Conservation (phyloP, 2,113 vertebrate species). For the Alces alces region DNA sequence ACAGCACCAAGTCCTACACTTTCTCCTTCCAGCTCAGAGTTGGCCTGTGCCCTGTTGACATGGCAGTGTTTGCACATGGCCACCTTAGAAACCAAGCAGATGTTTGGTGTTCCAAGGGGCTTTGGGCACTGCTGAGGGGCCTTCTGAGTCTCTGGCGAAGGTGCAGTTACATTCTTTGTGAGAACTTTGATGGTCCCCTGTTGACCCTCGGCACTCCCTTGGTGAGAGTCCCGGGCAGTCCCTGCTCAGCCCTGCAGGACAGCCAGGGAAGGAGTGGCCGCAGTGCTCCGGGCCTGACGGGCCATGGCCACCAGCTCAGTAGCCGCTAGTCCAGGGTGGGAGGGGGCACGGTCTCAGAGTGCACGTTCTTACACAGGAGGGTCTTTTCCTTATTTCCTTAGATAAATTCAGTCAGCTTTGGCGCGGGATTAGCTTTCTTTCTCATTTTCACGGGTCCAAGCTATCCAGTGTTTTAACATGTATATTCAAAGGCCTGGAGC, state of each 20-base stretch:
- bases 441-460: not conserved
- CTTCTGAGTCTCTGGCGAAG: not conserved
- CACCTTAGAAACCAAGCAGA: fast-evolving
- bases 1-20: fast-evolving
- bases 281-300: not conserved
- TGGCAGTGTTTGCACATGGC: not conserved
- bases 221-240: not conserved
- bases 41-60: not conserved
- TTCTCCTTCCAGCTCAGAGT: not conserved
- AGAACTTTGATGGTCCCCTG: not conserved
- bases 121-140: fast-evolving
- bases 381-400: not conserved
- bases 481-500: not conserved
- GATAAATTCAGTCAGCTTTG: not conserved
- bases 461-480: not conserved
- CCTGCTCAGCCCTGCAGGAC: fast-evolving
- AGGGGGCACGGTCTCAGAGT: not conserved
- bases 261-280: not conserved
- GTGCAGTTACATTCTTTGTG: fast-evolving
- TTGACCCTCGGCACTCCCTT: not conserved
- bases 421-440: not conserved
- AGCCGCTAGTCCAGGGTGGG: fast-evolving
- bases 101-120: not conserved
- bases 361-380: not conserved
- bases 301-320: fast-evolving